These are phyloP conservation scores for Lasioglossum pauxillum DNA, from an alignment of 2,888 invertebrate genomes.

Conservation along the genomic window DNA sequence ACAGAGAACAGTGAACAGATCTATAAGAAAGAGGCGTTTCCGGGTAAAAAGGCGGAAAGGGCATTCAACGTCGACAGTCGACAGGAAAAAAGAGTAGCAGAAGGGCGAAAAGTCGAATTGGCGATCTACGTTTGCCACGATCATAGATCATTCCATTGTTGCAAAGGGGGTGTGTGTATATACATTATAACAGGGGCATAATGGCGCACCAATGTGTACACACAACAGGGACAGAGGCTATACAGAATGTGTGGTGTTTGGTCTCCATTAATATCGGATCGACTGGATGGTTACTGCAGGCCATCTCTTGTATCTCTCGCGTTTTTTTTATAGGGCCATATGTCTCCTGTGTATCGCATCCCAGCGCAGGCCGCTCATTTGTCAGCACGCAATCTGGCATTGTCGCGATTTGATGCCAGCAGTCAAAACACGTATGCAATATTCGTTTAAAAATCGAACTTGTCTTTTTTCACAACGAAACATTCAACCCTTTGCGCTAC, in stretches of 20 bases:
- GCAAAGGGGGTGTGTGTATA: conserved; percentile 78
- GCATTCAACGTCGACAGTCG: not conserved
- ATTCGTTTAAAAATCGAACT: conserved; percentile 12
- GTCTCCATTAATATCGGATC: conserved; percentile 84
- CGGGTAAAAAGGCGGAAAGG: conserved; percentile 1
- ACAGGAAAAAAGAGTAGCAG: conserved; percentile 28
- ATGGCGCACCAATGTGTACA: conserved; percentile 76
- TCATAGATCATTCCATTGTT: conserved; percentile 80
- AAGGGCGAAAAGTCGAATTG: conserved; percentile 65
- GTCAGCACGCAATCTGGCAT: conserved; percentile 82
- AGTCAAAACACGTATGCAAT: conserved; percentile 79
- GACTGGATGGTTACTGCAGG: conserved; percentile 77
- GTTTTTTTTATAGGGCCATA: conserved; percentile 82
- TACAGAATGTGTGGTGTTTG: conserved; percentile 83
- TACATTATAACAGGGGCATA: conserved; percentile 77
- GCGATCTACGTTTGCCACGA: conserved; percentile 57
- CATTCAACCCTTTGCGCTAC: not conserved
- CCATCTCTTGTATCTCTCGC: conserved; percentile 73
- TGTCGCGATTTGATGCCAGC: conserved; percentile 78
- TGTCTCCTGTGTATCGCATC: conserved; percentile 78
- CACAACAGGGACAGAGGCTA: conserved; percentile 74
- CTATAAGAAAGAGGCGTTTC: not conserved
- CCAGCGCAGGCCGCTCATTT: conserved; percentile 78
- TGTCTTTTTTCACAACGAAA: not conserved
- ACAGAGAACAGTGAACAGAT: too few relatives aligned